phyloP scores from a whole-genome alignment of 1,140 invertebrate genomes.

The Phymorhynchus buccinoides region DNA sequence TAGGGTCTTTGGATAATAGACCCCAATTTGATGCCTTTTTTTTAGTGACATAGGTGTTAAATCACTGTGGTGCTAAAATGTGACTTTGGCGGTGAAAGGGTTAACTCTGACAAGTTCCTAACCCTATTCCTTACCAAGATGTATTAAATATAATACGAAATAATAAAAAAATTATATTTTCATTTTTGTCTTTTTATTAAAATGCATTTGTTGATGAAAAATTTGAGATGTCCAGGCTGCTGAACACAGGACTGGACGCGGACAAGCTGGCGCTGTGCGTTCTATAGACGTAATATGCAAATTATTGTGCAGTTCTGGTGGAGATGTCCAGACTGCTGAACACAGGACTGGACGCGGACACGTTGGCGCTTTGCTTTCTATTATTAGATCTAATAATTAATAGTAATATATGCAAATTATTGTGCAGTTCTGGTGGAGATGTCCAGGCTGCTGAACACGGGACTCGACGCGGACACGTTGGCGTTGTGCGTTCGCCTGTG shows the following conservation, averaged over 20 bases:
- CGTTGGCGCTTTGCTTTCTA: constrained; percentile 86
- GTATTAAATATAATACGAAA: too few species aligned
- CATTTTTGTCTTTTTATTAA: background rate
- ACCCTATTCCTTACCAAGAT: too few species aligned
- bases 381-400: too few species aligned
- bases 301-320: constrained; percentile 75
- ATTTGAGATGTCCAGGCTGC: constrained; percentile 85
- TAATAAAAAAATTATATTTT: too few species aligned
- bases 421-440: constrained; percentile 81
- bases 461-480: constrained; percentile 86
- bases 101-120: too few species aligned
- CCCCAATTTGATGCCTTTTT: too few species aligned
- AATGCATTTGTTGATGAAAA: too few species aligned
- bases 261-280: constrained; percentile 87
- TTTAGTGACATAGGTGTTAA: too few species aligned
- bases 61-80: too few species aligned
- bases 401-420: background rate
- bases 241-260: constrained; percentile 88
- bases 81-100: too few species aligned
- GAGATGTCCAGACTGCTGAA: constrained; percentile 86
- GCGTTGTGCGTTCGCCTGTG: constrained; percentile 87
- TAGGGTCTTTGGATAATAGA: too few species aligned
- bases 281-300: too few species aligned
- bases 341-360: constrained; percentile 86
- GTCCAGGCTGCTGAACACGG: constrained; percentile 85